Percentiles rank a stretch among this genome's conserved stretches.
phyloP scores from a whole-genome alignment of 2,888 invertebrate genomes.

The Monopis laevigella region DNA sequence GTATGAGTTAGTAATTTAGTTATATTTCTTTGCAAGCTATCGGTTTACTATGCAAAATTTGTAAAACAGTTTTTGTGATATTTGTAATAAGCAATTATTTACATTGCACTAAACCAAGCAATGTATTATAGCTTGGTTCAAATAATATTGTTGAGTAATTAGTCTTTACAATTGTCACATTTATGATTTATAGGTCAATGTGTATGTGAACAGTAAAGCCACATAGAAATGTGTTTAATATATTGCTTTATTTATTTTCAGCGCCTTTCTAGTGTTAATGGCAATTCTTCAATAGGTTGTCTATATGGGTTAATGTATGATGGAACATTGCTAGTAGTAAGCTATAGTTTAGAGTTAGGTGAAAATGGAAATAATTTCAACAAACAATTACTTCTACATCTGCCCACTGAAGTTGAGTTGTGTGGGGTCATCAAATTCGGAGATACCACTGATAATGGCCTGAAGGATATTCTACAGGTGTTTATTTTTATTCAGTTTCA shows the following conservation, averaged over 20 bases:
- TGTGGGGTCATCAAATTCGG: constrained; percentile 78
- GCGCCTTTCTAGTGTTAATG: constrained; percentile 73
- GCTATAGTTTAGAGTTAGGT: constrained; percentile 72
- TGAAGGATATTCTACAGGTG: constrained; percentile 69
- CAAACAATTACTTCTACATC: constrained; percentile 66
- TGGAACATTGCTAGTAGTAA: constrained; percentile 74
- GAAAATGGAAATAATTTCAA: constrained; percentile 63
- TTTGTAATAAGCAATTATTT: too few relatives aligned
- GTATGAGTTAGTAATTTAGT: too few relatives aligned
- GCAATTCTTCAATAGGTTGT: constrained; percentile 72
- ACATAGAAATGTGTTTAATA: constrained; percentile 13
- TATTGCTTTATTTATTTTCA: constrained; percentile 32
- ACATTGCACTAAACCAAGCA: too few relatives aligned
- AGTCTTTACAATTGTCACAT: too few relatives aligned
- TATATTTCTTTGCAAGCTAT: too few relatives aligned
- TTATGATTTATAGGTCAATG: too few relatives aligned
- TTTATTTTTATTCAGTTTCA: constrained; percentile 5
- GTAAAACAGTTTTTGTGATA: too few relatives aligned
- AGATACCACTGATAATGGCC: constrained; percentile 68
- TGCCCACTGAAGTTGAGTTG: constrained; percentile 80
- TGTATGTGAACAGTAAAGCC: too few relatives aligned
- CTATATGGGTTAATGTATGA: constrained; percentile 80
- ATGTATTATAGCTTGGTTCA: too few relatives aligned
- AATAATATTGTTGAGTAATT: too few relatives aligned
- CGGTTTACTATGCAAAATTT: too few relatives aligned